Evolutionary conservation across 2,113 vertebrate species (phyloP).

Genomic region (Eulemur rufifrons): DNA sequence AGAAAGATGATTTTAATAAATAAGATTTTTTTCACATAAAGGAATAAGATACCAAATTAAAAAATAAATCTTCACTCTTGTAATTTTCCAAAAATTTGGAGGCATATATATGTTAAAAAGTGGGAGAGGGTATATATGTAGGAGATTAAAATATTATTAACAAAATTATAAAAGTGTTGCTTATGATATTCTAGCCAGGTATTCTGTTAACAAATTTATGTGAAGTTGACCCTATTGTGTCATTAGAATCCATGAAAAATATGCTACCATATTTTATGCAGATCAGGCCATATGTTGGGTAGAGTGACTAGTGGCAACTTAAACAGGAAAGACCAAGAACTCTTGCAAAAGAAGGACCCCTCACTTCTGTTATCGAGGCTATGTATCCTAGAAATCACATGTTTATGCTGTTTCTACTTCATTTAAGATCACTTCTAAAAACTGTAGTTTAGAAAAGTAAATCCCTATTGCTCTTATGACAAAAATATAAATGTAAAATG

Average conservation of each 20-base stretch:
- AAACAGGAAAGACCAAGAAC: not conserved
- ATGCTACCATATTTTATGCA: not conserved
- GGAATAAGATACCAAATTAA: not conserved
- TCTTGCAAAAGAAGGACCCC: not conserved
- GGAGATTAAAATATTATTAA: slow-evolving; percentile 23
- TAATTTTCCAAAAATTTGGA: not conserved
- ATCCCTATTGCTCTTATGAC: not conserved
- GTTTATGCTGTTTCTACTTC: not conserved
- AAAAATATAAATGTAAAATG: not conserved
- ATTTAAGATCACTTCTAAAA: not conserved
- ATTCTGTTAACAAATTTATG: not conserved
- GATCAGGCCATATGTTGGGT: not conserved
- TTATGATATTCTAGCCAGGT: not conserved
- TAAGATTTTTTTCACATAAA: not conserved
- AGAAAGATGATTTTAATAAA: slow-evolving; percentile 49
- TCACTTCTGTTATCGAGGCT: not conserved
- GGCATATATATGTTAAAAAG: not conserved
- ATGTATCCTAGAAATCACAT: not conserved
- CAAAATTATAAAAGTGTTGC: not conserved
- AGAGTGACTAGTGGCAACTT: not conserved
- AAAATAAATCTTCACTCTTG: not conserved
- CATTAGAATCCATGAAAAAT: not conserved
- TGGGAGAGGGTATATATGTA: not conserved
- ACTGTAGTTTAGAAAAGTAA: not conserved
- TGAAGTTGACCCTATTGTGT: not conserved